Evolutionary conservation across 2,113 vertebrate genomes (phyloP).

Genomic region (Amblyornis subalaris): DNA sequence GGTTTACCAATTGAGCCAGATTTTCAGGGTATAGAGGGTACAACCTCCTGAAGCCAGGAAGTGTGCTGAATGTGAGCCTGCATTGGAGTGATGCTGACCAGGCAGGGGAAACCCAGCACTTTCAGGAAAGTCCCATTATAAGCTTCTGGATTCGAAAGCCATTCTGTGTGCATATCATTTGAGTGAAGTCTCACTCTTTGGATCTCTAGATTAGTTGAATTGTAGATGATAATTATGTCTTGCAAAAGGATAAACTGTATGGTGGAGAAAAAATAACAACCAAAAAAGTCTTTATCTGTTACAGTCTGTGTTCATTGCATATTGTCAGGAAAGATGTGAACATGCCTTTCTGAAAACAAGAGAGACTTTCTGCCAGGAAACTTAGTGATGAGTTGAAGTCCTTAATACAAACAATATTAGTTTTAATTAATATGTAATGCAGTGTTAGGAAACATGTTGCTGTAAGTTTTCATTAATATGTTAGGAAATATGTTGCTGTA

Average conservation of each 20-base stretch:
- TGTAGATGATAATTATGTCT: not conserved
- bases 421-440: not conserved
- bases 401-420: not conserved
- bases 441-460: not conserved
- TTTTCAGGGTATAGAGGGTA: not conserved
- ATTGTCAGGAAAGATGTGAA: not conserved
- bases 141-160: not conserved
- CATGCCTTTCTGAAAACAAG: not conserved
- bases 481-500: not conserved
- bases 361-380: not conserved
- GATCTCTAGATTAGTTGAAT: not conserved
- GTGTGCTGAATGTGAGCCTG: not conserved
- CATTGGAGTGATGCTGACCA: not conserved
- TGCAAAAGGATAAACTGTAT: not conserved
- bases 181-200: not conserved
- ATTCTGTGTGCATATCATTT: not conserved
- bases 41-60: not conserved
- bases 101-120: not conserved
- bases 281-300: not conserved
- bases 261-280: not conserved
- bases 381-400: not conserved
- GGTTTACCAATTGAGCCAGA: not conserved
- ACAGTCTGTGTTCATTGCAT: not conserved
- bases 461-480: not conserved
- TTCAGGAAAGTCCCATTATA: not conserved